Base-by-base conservation (phyloP, 2,797 vertebrate species). In the Dryobates pubescens region DNA sequence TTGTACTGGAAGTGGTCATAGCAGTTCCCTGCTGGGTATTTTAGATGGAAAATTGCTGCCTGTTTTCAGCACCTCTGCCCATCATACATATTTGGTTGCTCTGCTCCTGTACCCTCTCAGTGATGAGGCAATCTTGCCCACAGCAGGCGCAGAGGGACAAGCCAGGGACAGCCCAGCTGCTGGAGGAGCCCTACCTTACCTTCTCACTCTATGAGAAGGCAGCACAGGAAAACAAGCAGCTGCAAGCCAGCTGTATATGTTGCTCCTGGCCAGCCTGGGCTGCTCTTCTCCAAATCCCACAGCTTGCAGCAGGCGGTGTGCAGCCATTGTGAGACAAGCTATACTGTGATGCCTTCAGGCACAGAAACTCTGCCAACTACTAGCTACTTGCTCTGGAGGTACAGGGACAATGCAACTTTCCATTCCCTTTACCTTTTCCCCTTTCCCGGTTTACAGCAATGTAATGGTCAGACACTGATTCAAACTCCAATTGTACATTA, bases 301-400 rank as follows among this genome's bases (percentile, higher is more conserved):
- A 67, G 82, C 74, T 94, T 71, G 59, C 95, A 95, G 89, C 80
- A 90, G 88, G 92, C 27, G 15, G 36, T 77, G 47, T 43, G 82
- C 29, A 96, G 76, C 75, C 84, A 93, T 90, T 94, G 89, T 72
- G 26, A 93, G 82, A 94, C 82, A 73, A 9, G 7, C 68, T 91
- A 87, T 61, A 86, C 20, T 81, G 74, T 41, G 70, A 84, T 73
- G 77, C 79, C 92, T 95, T 79, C 63, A 49, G 93, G 89, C 81
- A 86, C 38, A 93, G 90, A 95, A 91, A 76, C 79, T 67, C 72
- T 93, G 93, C 91, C 93, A 94, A 84, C 81, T 87, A 77, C 69
- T 63, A 78, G 34, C 27, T 77, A 72, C 82, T 89, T 76, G 49
- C 63, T 85, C 54, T 65, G 22, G 67, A 92, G 69, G 13, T 89